Conservation (phyloP, 2,888 invertebrate genomes). For the Heliothis peltigera region DNA sequence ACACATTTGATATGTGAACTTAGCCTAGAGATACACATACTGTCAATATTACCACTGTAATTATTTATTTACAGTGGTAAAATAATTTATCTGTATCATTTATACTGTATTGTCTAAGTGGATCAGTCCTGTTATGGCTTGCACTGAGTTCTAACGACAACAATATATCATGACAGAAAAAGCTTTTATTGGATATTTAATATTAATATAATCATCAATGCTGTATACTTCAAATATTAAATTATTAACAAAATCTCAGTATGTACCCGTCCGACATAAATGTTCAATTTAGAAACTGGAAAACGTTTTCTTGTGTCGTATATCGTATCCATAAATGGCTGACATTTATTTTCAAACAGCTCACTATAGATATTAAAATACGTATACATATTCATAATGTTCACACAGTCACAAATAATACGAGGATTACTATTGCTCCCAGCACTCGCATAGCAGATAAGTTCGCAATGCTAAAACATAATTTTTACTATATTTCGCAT, state of each 20-base stretch:
- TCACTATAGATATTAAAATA: slow-evolving; percentile 38
- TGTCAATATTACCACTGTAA: background rate
- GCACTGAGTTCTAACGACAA: too few relatives aligned
- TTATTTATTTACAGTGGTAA: background rate
- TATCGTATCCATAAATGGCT: slow-evolving; percentile 33
- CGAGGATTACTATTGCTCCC: slow-evolving; percentile 17
- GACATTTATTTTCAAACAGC: slow-evolving; percentile 19
- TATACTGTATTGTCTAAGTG: background rate
- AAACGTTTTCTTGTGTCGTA: slow-evolving; percentile 53
- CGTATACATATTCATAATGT: slow-evolving; percentile 49
- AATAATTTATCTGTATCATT: background rate
- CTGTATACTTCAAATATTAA: slow-evolving; percentile 41
- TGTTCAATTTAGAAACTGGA: slow-evolving; percentile 16
- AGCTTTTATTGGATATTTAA: slow-evolving; percentile 2
- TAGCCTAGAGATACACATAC: slow-evolving; percentile 1
- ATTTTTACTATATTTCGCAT: slow-evolving; percentile 54
- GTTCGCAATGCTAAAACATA: slow-evolving; percentile 60
- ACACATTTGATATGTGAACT: background rate
- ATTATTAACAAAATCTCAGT: slow-evolving; percentile 40
- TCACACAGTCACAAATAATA: slow-evolving; percentile 44
- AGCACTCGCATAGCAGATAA: slow-evolving; percentile 62
- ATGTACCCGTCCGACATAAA: background rate
- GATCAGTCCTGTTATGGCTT: background rate
- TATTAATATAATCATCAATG: background rate
- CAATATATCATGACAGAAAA: too few relatives aligned